phyloP scores from a whole-genome alignment of 2,797 vertebrate species.

The Cryptoblepharus egeriae region DNA sequence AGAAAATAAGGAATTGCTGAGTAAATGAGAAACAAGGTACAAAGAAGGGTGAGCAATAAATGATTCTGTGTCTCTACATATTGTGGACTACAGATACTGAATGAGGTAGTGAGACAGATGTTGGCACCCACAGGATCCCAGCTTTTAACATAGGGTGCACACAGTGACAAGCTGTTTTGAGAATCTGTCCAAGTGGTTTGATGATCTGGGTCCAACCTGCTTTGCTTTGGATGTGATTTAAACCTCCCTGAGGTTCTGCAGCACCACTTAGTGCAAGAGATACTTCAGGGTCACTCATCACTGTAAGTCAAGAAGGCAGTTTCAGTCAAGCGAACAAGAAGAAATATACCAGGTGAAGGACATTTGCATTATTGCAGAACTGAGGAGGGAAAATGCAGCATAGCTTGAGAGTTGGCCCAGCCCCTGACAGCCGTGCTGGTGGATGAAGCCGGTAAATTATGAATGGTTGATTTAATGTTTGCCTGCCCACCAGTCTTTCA shows the following conservation, averaged over 20 bases:
- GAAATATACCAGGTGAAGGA: conserved; percentile 29
- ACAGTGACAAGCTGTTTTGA: neutral
- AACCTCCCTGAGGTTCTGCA: neutral
- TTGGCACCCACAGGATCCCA: neutral
- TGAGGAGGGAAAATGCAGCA: neutral
- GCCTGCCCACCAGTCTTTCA: conserved; percentile 5
- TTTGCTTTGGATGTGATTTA: neutral
- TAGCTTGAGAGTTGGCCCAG: conserved; percentile 24
- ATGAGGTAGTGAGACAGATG: neutral
- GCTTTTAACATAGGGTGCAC: no score
- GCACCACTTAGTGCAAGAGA: conserved; percentile 15
- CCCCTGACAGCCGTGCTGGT: conserved; percentile 34
- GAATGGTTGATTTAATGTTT: conserved; percentile 31
- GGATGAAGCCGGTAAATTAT: neutral
- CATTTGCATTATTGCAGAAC: conserved; percentile 28
- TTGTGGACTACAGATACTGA: neutral
- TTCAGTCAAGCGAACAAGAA: conserved; percentile 44
- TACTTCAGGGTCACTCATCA: conserved; percentile 51
- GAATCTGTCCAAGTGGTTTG: neutral
- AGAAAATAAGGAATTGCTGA: neutral
- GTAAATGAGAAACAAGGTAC: neutral
- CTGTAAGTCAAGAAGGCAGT: neutral
- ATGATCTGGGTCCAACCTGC: accelerated
- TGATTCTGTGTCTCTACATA: neutral
- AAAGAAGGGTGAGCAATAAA: neutral